Evolutionary conservation across 2,113 vertebrate species (phyloP), one percentile per base, ranked within the genome.

Genomic region (Ursus arctos): DNA sequence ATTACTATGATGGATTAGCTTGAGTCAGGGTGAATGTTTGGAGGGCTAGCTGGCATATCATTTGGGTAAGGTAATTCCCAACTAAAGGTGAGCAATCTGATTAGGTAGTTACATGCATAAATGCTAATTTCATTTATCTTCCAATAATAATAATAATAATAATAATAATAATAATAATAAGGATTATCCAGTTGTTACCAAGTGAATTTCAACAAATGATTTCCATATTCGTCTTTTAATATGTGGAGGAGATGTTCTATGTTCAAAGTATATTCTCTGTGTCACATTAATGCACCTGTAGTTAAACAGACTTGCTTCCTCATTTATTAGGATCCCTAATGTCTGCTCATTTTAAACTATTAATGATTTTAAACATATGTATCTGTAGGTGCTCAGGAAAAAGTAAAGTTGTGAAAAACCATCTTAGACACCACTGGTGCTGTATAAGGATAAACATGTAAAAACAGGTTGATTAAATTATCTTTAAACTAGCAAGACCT

Each of bases 141-240:
- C 18, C 7, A 26, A 2, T 67, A 79, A 2, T 21, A 83, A n/a
- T 65, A 49, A 40, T 57, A 49, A 83, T 47, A 43, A 69, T 14
- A 36, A 36, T 36, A 36, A 36, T 36, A 36, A 83, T 47, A 47
- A 40, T 57, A 49, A 83, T 47, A 43, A 69, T 14, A 86, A 95
- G 65, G 6, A 79, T 65, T 77, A 81, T 16, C 4, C 16, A 84
- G 36, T 57, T 93, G 24, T 77, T 93, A 43, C 11, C 33, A 0
- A 94, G 21, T 92, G 11, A 71, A 77, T 95, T 90, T 90, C 51
- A 95, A 88, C 24, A 88, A 94, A 40, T 74, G 21, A 19, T 86
- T 90, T 97, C 53, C 13, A 76, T 71, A 57, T 81, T 93, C 14
- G 40, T 88, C n/a, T 80, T 96, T 57, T 87, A 95, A 81, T 22